Base-by-base conservation (phyloP, 1,140 invertebrate genomes). In the Papilio dardanus region DNA sequence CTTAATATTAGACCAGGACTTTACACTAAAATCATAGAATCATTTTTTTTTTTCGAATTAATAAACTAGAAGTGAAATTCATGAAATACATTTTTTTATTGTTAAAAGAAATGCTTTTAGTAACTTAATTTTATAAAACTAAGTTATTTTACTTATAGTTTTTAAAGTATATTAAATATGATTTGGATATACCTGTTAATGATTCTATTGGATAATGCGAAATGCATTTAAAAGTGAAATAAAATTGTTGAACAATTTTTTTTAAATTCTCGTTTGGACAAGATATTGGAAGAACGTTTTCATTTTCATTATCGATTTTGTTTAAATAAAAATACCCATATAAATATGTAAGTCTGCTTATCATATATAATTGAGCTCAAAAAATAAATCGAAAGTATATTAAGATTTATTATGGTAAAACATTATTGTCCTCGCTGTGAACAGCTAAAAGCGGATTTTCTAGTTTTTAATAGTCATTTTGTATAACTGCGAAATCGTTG, bases 401-500 rank as follows among this genome's bases (percentile, higher is more conserved):
- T 8, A 8, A 50, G 50, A 24, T 58, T 24, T 24, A 24, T 54
- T n/a, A 16, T 46, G 16, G 16, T 46, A 19, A 19, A 19, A 46
- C 40, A 24, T 54, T 24, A 54, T 21, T 54, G 50, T 54, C 50
- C 50, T 54, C 50, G 50, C 50, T 54, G 50, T 24, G 50, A 54
- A 54, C 50, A 54, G 50, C 50, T 54, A 54, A 54, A 54, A n/a
- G 42, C 42, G 1, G 21, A 54, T 46, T 46, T 46, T 46, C 42
- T 24, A 54, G 46, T 54, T 21, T 54, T 12, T 4, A 30, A 28
- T 28, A 62, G 54, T 62, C 10, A 28, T 62, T 62, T 62, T 30
- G 54, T 62, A 62, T 14, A 62, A 62, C 54, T 62, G 54, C 21
- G 12, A 62, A 62, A 62, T 62, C 54, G 24, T 62, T 62, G 54